Evolutionary conservation across 2,797 vertebrate genomes (phyloP), one percentile per base, ranked within the genome.

Genomic region (Vireo griseus): DNA sequence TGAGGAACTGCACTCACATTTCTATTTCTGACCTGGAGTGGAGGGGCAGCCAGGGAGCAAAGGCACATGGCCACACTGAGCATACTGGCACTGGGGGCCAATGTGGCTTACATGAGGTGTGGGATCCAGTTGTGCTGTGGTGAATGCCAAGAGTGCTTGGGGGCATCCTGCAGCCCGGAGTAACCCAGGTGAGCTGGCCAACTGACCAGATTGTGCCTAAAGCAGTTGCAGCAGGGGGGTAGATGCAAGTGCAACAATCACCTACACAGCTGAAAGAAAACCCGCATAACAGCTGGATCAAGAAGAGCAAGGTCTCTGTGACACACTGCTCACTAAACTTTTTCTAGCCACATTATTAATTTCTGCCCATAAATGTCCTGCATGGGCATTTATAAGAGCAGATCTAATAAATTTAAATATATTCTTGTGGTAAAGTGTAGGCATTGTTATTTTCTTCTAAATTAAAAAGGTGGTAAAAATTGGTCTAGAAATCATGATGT

Each of bases 361-460:
- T 95, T 94, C 75, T 86, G 15, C 37, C 52, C 47, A 29, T 50
- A 69, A 88, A 76, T 73, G 14, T 31, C n/a, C 54, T 88, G 35
- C 8, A 9, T 8, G 4, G 31, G 10, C 28, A 89, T 35, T 57
- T 35, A 57, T 57, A 72, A 63, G 61, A 35, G 72, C 37, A 87
- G 24, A 59, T 73, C 54, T 51, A 31, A 44, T 39, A 83, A 76
- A 83, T 82, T 85, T 88, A 75, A 37, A 16, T 18, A 66, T 28
- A 81, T 65, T 72, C 28, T 95, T 94, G 18, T 24, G 57, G 61
- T 78, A 69, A 75, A 75, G 16, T 88, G 66, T 40, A 20, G 65
- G 44, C 35, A 57, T 16, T 74, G 7, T 81, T 75, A 51, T 69
- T 91, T 96, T 74, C 33, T 79, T 94, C 92, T 83, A 88, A 95